A percentile compares a stretch with the other conserved stretches of the same genome.
Conservation (phyloP, 1,140 invertebrate species). For the Radopholus similis region DNA sequence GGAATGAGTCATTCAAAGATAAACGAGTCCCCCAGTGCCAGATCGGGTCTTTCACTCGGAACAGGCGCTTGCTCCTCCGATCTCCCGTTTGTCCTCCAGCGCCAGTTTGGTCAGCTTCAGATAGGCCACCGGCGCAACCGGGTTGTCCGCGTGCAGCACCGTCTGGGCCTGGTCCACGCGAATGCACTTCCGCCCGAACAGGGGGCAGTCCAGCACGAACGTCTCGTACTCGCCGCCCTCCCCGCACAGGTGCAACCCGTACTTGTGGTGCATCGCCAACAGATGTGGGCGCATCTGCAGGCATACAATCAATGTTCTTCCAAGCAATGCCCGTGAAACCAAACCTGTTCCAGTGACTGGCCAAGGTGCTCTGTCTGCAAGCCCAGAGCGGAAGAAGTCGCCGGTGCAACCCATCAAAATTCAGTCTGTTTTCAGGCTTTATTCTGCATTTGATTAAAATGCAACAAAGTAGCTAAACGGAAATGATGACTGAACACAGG, state of each 20-base stretch:
- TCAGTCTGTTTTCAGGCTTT: neutral
- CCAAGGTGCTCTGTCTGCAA: slow-evolving; percentile 84
- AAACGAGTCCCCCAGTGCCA: too few relatives aligned
- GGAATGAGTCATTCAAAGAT: too few relatives aligned
- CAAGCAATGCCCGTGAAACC: neutral
- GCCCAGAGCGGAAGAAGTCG: slow-evolving; percentile 58
- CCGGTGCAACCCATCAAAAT: neutral
- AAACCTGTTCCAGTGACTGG: slow-evolving; percentile 75
- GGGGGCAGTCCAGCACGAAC: slow-evolving; percentile 39
- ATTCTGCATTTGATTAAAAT: neutral
- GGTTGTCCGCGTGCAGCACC: slow-evolving; percentile 26
- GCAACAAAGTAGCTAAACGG: too few relatives aligned
- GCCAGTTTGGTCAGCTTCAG: slow-evolving; percentile 31
- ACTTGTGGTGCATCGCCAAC: slow-evolving; percentile 67
- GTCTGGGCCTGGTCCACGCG: slow-evolving; percentile 13
- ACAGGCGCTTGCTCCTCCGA: too few relatives aligned
- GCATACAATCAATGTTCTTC: slow-evolving; percentile 38
- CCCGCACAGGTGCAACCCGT: slow-evolving; percentile 78
- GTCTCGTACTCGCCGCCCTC: slow-evolving; percentile 84
- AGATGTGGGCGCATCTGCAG: slow-evolving; percentile 68
- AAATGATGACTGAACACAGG: too few relatives aligned
- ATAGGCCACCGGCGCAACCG: slow-evolving; percentile 34
- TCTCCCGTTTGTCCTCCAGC: slow-evolving; percentile 19
- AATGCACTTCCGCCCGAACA: slow-evolving; percentile 34
- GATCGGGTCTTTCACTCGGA: too few relatives aligned